Evolutionary conservation across 1,140 invertebrate species (phyloP).

Genomic region (Melipona quadrifasciata): DNA sequence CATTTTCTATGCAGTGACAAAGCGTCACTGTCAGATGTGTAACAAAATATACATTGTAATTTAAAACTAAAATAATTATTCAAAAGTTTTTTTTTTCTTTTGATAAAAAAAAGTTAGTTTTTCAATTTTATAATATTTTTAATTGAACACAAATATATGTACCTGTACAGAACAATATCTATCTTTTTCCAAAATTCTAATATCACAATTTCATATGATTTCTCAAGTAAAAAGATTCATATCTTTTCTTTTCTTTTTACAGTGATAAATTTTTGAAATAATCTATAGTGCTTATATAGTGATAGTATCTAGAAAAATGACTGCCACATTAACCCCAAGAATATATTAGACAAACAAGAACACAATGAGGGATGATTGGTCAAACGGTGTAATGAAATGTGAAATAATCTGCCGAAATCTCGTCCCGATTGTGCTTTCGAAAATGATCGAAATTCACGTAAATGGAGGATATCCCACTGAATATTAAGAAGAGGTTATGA

Average conservation of each 20-base stretch:
- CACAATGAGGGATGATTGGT: constrained; percentile 6
- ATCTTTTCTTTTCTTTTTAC: neutral
- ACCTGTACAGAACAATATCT: constrained; percentile 5
- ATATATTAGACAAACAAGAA: constrained; percentile 4
- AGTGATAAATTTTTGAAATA: neutral
- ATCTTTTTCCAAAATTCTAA: neutral
- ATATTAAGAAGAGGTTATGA: constrained; percentile 29
- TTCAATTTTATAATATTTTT: neutral
- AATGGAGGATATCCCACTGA: neutral
- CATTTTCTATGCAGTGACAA: neutral
- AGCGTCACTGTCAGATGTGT: neutral
- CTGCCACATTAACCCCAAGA: constrained; percentile 15
- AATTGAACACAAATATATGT: neutral
- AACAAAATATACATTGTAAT: neutral
- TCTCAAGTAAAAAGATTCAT: neutral
- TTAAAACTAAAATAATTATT: neutral
- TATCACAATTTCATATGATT: neutral
- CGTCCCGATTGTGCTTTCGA: neutral
- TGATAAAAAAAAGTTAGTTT: neutral
- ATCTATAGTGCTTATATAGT: neutral
- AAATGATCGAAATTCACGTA: neutral
- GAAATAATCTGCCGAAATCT: neutral
- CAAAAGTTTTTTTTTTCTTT: neutral
- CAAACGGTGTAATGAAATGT: neutral
- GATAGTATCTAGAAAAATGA: constrained; percentile 4